Base-by-base conservation (phyloP, 2,888 invertebrate genomes). In the Osedax frankpressi region DNA sequence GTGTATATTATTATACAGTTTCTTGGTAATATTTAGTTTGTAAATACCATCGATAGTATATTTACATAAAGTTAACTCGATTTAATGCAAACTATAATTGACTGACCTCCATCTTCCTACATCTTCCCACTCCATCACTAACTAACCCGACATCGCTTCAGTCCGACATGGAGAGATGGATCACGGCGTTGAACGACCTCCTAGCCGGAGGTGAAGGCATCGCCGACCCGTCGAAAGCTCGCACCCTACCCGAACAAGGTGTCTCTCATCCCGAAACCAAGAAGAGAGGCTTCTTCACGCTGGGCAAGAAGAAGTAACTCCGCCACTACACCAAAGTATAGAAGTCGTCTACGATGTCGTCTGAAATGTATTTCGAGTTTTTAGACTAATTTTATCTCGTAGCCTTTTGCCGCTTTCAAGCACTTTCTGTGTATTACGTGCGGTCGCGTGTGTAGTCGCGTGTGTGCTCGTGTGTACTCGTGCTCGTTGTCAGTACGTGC, bases 231-330 rank as follows among this genome's bases (percentile, higher is more conserved):
- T 88, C 89, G 73, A 90, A 93, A 86, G 91, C 93, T 80, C 94
- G 94, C 87, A 95, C 95, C 81, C 89, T 95, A 86, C 96, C 95
- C 2, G 44, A 44, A 19, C 44, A 44, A 19, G 44, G 44, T 44
- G 75, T 76, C 24, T 62, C 74, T 26, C 74, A 59, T 62, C 91
- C 91, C 82, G 92, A 93, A 87, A 91, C 92, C 84, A 95, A 95
- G 88, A 90, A 92, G 85, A 90, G 93, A 86, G 92, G 93, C 87
- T 95, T 96, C 89, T 94, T 96, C 89, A 95, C 95, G 84, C 89
- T 95, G 86, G 95, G 94, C 89, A 95, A 94, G 89, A 94, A 93
- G 91, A 76, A 77, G 76, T 78, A 76, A 74, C 63, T n/a, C 26
- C 67, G 30, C 19, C 28, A 44, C 44, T 19, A 44, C 44, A 19